These are phyloP conservation scores for Tubulanus polymorphus DNA, from an alignment of 2,888 invertebrate genomes.

Conservation along the genomic window DNA sequence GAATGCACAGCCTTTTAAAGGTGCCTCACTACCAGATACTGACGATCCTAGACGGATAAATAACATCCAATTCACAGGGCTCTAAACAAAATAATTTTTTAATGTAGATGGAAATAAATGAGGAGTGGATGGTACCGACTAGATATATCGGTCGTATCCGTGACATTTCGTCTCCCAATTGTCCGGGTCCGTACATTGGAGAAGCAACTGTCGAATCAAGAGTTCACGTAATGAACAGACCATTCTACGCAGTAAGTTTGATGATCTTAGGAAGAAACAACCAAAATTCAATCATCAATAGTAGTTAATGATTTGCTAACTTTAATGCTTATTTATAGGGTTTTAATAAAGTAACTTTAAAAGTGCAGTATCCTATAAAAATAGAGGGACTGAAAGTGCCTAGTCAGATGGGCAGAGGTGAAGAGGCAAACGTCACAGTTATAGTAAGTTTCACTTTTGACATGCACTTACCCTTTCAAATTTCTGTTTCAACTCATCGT, in stretches of 20 bases:
- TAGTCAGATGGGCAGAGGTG: conserved; percentile 11
- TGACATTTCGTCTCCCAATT: neutral
- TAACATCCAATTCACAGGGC: too few species aligned
- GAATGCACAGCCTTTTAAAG: too few species aligned
- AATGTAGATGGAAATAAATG: too few species aligned
- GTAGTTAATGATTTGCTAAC: neutral
- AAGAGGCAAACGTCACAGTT: conserved; percentile 1
- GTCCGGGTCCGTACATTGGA: neutral
- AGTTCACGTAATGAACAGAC: neutral
- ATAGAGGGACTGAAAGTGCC: conserved; percentile 3
- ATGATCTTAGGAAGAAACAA: neutral
- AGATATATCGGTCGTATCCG: neutral
- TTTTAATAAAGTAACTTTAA: neutral
- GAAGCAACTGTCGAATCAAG: neutral
- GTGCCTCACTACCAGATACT: too few species aligned
- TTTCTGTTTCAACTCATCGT: neutral
- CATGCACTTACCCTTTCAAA: neutral
- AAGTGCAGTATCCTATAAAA: conserved; percentile 11
- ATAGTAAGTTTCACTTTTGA: neutral
- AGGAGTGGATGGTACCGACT: too few species aligned
- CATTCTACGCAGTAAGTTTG: neutral
- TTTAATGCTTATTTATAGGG: conserved; percentile 2
- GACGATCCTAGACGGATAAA: too few species aligned
- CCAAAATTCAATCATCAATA: too few species aligned
- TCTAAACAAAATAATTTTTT: too few species aligned